Percentiles rank a stretch among this genome's conserved stretches.
phyloP scores from a whole-genome alignment of 2,113 vertebrate genomes.

The Antigone vipio region DNA sequence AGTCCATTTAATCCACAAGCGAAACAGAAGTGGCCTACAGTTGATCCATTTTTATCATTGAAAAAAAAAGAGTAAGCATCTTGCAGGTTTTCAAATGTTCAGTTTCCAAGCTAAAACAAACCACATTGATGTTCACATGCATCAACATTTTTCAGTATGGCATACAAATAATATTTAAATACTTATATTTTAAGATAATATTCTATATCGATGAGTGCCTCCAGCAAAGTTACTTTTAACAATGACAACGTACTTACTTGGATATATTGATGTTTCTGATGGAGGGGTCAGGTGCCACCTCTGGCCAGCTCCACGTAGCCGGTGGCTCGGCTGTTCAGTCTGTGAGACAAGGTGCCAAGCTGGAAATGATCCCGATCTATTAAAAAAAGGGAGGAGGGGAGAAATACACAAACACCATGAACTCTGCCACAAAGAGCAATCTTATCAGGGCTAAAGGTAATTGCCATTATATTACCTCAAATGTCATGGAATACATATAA shows the following conservation, averaged over 20 bases:
- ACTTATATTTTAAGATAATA: neutral
- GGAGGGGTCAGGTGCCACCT: conserved; percentile 87
- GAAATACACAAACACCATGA: conserved; percentile 71
- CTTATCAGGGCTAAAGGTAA: conserved; percentile 78
- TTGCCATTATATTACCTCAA: conserved; percentile 82
- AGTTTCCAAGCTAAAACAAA: neutral
- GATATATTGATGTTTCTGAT: conserved; percentile 90
- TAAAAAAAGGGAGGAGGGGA: neutral
- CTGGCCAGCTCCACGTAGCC: conserved; percentile 95
- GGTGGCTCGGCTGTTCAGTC: conserved; percentile 83
- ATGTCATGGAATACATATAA: conserved; percentile 85
- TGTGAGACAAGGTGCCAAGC: conserved; percentile 94
- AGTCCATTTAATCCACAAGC: neutral
- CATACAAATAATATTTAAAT: neutral
- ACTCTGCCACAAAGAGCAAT: conserved; percentile 67
- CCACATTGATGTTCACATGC: neutral
- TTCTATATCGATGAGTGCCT: neutral
- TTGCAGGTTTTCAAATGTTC: neutral
- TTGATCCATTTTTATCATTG: neutral
- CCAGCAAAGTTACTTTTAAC: conserved; percentile 54
- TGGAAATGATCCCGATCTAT: conserved; percentile 95
- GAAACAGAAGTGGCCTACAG: neutral
- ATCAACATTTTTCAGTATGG: neutral
- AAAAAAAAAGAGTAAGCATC: neutral
- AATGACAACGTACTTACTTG: conserved; percentile 80